Conservation (phyloP, 2,888 invertebrate genomes). For the Pyrrhia umbra region DNA sequence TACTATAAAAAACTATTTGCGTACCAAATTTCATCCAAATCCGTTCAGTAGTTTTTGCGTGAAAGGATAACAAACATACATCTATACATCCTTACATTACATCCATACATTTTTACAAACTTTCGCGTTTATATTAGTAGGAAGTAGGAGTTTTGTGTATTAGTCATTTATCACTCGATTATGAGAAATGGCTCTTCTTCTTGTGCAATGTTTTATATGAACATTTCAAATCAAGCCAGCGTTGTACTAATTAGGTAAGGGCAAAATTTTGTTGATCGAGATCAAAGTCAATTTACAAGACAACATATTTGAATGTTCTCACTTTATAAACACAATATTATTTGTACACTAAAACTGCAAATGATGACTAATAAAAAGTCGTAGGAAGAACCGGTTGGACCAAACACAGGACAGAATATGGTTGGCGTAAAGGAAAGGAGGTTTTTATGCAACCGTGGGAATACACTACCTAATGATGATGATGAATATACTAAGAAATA, state of each 20-base stretch:
- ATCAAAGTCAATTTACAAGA: constrained; percentile 9
- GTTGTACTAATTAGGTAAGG: constrained; percentile 6
- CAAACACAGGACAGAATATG: background rate
- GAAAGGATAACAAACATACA: no score
- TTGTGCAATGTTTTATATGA: no score
- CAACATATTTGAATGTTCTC: background rate
- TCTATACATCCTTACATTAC: no score
- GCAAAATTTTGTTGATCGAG: constrained; percentile 23
- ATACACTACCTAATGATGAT: background rate
- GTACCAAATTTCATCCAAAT: no score
- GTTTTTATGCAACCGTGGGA: background rate
- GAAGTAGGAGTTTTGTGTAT: no score
- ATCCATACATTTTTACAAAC: no score
- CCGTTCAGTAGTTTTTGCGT: no score
- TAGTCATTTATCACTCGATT: no score
- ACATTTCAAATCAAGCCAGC: no score
- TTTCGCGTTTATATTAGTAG: no score
- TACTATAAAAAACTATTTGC: no score
- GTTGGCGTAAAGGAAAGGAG: background rate
- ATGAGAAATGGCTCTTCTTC: no score
- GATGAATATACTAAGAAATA: background rate
- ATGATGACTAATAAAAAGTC: background rate
- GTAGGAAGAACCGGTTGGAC: background rate
- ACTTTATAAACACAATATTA: background rate
- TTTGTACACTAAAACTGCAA: background rate